Percentiles rank a stretch among this genome's conserved stretches.
Conservation (phyloP, 30 jellyfish, hydroid and myxozoan species). For the Cassiopea andromeda region DNA sequence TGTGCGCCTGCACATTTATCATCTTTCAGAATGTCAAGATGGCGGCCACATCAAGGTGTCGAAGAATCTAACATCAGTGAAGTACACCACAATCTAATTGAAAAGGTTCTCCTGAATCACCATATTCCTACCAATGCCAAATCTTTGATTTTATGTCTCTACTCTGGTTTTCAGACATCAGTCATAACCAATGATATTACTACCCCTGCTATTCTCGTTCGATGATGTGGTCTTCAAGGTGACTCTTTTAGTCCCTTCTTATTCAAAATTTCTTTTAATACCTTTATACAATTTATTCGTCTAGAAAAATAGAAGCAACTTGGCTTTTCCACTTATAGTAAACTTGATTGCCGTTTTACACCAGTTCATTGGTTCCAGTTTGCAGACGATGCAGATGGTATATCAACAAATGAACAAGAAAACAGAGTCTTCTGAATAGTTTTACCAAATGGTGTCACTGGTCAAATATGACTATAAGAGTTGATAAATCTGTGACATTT, state of each 20-base stretch:
- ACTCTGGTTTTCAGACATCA: neutral
- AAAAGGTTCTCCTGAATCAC: neutral
- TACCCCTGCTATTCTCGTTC: neutral
- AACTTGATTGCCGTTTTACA: neutral
- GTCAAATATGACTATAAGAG: neutral
- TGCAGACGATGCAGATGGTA: constrained; percentile 19
- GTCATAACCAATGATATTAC: constrained; percentile 2
- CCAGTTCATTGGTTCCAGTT: constrained; percentile 25
- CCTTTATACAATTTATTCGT: neutral
- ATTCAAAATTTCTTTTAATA: constrained; percentile 5
- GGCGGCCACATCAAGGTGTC: too few species aligned
- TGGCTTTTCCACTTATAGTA: neutral
- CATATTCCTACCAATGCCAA: neutral
- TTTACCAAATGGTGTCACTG: neutral
- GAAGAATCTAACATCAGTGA: neutral
- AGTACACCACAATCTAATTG: neutral
- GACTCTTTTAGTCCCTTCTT: constrained; percentile 5
- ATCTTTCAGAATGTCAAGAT: too few species aligned
- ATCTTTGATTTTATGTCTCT: neutral
- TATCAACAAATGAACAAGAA: neutral
- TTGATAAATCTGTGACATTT: neutral
- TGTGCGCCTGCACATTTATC: too few species aligned
- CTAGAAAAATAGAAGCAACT: neutral
- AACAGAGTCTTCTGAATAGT: constrained; percentile 10
- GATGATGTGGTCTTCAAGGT: constrained; percentile 13